Conservation (phyloP, 2,888 invertebrate species). For the Molorchus minor region DNA sequence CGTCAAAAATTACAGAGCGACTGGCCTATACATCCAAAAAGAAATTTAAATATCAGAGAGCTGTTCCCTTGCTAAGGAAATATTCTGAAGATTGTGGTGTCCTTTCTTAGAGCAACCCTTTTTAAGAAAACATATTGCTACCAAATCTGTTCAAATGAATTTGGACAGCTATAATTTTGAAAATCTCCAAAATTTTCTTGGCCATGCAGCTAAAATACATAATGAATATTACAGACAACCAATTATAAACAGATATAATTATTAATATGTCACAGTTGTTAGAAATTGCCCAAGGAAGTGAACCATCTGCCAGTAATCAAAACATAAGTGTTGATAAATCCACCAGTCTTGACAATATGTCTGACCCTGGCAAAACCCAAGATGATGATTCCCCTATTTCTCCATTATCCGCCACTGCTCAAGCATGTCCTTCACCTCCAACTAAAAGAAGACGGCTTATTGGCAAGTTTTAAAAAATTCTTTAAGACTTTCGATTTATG, state of each 20-base stretch:
- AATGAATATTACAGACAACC: slow-evolving; percentile 17
- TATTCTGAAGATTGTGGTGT: slow-evolving; percentile 8
- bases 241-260: background rate
- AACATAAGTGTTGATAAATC: too few relatives aligned
- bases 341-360: too few relatives aligned
- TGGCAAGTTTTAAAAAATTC: too few relatives aligned
- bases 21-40: too few relatives aligned
- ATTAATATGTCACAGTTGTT: background rate
- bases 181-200: slow-evolving; percentile 13
- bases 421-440: too few relatives aligned
- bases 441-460: too few relatives aligned
- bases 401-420: too few relatives aligned
- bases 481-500: too few relatives aligned
- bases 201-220: slow-evolving; percentile 17
- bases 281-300: background rate
- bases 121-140: slow-evolving; percentile 22
- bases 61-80: background rate
- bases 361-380: too few relatives aligned
- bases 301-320: too few relatives aligned
- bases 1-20: too few relatives aligned
- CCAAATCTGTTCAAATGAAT: slow-evolving; percentile 6
- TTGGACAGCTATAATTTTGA: slow-evolving; percentile 10
- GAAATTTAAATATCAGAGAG: slow-evolving; percentile 9
- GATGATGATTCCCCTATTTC: too few relatives aligned
- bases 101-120: slow-evolving; percentile 10